Base-by-base conservation (phyloP, 2,888 invertebrate genomes). In the Hypselothyrea guttata region DNA sequence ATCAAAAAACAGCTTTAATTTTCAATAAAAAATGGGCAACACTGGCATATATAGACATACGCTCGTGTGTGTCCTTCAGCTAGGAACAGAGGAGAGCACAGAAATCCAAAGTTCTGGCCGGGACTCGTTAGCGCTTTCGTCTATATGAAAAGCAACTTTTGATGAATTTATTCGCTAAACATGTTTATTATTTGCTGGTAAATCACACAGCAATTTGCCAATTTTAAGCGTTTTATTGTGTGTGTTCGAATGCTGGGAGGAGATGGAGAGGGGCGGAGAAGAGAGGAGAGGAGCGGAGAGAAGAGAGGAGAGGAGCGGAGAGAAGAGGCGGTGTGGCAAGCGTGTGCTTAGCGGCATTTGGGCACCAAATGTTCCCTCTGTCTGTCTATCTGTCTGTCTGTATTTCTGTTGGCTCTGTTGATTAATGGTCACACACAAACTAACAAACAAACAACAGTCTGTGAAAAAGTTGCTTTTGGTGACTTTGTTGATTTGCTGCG, bases 141-240 rank as follows among this genome's bases (percentile, higher is more conserved):
- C 84, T 61, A 74, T 65, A 75, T 72, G 76, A 70, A 73, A 69
- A 73, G 67, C 59, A 65, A 77, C 72, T 82, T 85, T 84, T 79
- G 79, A 79, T 84, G 79, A 85, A 79, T 85, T 79, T 83, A 83
- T 79, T 83, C 75, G 79, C 85, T 85, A 85, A 84, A 81, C 73
- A 86, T 85, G 83, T 83, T 85, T 86, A 86, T 86, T 86, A 84
- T 86, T 86, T 85, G 79, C 70, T 73, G 76, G 65, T 83, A 83
- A 86, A 79, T 84, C 85, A 86, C 81, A 82, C 81, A 78, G 71
- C 78, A 86, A 86, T 85, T 84, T 86, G 79, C 79, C 83, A 86
- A 85, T 85, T 86, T 75, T 58, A 76, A 79, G 56, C 71, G 60
- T 66, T 65, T 38, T 47, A 56, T 53, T 53, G 31, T 53, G 16